Evolutionary conservation across 2,113 vertebrate species (phyloP), one percentile per base, ranked within the genome.

Genomic region (Pantherophis guttatus): DNA sequence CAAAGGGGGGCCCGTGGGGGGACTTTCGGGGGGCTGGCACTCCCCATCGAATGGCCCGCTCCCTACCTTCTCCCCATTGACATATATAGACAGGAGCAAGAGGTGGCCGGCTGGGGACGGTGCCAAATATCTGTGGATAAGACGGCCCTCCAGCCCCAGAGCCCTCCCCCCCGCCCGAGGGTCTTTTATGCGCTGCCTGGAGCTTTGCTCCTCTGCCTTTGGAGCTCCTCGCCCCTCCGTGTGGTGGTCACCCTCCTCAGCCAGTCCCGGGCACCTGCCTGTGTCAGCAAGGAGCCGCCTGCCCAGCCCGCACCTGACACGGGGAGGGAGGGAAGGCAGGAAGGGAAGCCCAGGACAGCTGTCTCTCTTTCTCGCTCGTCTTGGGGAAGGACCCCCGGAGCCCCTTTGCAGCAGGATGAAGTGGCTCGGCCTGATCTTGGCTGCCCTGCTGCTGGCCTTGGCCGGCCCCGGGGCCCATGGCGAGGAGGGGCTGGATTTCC

Each of bases 401-500:
- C 91, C 24, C 1, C 59, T 15, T 55, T 57, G 0, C 2, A 1
- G 11, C 33, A 13, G 48, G 91, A 98, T 98, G 98, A 98, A 96
- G 97, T 98, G 97, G 96, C 89, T 96, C 50, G 97, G 97, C 97
- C 96, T 98, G 95, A 95, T 97, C 94, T 94, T 98, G 88, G 98
- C 95, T 55, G 90, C 97, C 0, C 94, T 96, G 52, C 87, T 54
- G 94, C 92, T 98, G 55, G 96, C 98, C 54, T 94, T 96, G 23
- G 93, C 96, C 94, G 96, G 94, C 86, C 93, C 95, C 53, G 94
- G 98, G 87, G 97, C 97, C 65, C 97, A 94, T 95, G 98, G 97
- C 10, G 97, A 99, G 58, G 98, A 97, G 10, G 98, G 98, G 92
- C 96, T 99, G 96, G 97, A 98, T 92, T 97, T 99, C 95, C 99